Evolutionary conservation across 2,113 vertebrate genomes (phyloP).

Genomic region (Tursiops truncatus): DNA sequence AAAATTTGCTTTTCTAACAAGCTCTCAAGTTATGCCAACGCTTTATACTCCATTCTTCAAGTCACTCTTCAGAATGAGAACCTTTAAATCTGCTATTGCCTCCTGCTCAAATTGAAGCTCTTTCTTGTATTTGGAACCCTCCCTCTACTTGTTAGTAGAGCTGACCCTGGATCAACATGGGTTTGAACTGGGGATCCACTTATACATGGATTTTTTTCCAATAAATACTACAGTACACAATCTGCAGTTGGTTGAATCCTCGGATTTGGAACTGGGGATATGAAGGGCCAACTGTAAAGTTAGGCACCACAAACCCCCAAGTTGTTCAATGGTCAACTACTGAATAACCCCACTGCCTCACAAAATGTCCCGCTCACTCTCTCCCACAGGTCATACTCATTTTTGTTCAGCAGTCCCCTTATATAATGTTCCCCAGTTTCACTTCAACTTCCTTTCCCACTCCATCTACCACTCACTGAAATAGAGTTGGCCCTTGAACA

Average conservation of each 20-base stretch:
- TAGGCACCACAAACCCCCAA: neutral
- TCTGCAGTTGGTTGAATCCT: neutral
- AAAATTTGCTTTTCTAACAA: constrained; percentile 37
- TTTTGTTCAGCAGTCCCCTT: neutral
- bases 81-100: neutral
- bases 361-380: neutral
- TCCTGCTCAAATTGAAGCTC: constrained; percentile 18
- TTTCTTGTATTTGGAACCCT: neutral
- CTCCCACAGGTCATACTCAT: neutral
- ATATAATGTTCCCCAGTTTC: neutral
- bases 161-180: neutral
- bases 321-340: neutral
- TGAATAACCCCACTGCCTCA: neutral
- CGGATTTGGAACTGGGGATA: neutral
- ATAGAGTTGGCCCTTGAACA: neutral
- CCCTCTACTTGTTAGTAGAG: neutral
- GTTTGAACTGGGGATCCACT: neutral
- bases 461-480: neutral
- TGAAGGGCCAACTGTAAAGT: neutral
- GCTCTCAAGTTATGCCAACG: neutral
- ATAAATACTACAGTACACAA: neutral
- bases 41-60: neutral
- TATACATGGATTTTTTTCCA: neutral
- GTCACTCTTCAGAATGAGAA: constrained; percentile 28
- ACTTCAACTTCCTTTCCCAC: neutral